Evolutionary conservation across 2,113 vertebrate genomes (phyloP), one percentile per base, ranked within the genome.

Genomic region (Cyprinodon variegatus): DNA sequence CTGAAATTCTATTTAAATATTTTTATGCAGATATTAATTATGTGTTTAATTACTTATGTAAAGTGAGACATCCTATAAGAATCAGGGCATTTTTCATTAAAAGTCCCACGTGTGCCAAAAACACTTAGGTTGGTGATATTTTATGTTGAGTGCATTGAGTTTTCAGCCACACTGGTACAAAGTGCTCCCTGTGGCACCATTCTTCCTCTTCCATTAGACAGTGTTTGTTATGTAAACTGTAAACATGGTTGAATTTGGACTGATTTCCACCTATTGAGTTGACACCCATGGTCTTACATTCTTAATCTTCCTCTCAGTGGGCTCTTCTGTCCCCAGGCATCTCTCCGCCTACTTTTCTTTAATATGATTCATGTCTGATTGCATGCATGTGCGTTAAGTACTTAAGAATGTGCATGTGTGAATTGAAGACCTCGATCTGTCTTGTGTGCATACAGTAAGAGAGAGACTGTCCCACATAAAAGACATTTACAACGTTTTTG

Each of bases 291-390:
- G 41, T 74, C 11, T 77, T 39, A 71, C 74, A 83, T 66, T 69
- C 60, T 61, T 69, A 67, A 82, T 79, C 65, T 65, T 37, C 48
- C 20, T 36, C 46, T 70, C n/a, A n/a, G 9, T 29, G 12, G 65
- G 68, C 46, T 72, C 46, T 4, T 61, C 10, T 68, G 15, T 61
- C 83, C 81, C 78, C 50, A 60, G 43, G 78, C 81, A 0, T 68
- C 46, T 78, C 76, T 46, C 13, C 14, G 71, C 82, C 74, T 74
- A 77, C 65, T 78, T 57, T 79, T 70, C 37, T 50, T 61, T 70
- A 70, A 74, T 73, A 46, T 17, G 57, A 41, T 67, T 71, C 14
- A 78, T 50, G 70, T 85, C 74, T 70, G 3, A 66, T 74, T 72
- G 36, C 65, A 74, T 76, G 70, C 72, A 17, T 65, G 61, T 48